Conservation (phyloP, 2,797 vertebrate genomes). For the Oreonectes daqikongensis region DNA sequence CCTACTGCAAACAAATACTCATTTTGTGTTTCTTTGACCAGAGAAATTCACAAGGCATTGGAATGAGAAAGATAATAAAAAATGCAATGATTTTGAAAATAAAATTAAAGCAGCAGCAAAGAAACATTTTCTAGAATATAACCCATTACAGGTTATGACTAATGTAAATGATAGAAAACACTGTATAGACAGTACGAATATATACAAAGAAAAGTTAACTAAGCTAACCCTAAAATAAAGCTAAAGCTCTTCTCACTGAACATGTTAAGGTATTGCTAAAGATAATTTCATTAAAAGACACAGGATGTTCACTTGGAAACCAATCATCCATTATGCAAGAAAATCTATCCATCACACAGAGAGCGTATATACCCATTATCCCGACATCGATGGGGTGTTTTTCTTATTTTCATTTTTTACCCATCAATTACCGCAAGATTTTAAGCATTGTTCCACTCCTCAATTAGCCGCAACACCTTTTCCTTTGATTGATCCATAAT, state of each 20-base stretch:
- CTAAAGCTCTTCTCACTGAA: conserved; percentile 26
- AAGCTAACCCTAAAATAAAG: conserved; percentile 42
- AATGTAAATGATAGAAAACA: neutral
- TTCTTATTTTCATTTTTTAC: conserved; percentile 68
- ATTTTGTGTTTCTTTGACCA: neutral
- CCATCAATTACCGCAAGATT: conserved; percentile 81
- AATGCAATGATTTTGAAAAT: neutral
- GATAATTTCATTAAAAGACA: conserved; percentile 61
- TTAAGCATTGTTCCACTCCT: conserved; percentile 84
- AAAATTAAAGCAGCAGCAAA: neutral
- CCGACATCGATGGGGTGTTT: conserved; percentile 64
- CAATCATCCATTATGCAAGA: conserved; percentile 62
- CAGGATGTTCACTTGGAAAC: conserved; percentile 55
- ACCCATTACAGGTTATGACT: neutral
- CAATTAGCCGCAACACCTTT: conserved; percentile 94
- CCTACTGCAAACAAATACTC: too few species aligned
- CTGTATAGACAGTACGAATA: neutral
- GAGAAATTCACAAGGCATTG: neutral
- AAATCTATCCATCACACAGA: conserved; percentile 60
- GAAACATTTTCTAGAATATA: too few species aligned
- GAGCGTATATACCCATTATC: conserved; percentile 59
- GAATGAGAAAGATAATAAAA: neutral
- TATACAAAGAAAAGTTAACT: conserved; percentile 37
- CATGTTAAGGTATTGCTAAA: conserved; percentile 46
- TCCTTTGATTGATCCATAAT: conserved; percentile 88